Conservation (phyloP, 2,113 vertebrate genomes). For the Ptychochromis oligacanthus region DNA sequence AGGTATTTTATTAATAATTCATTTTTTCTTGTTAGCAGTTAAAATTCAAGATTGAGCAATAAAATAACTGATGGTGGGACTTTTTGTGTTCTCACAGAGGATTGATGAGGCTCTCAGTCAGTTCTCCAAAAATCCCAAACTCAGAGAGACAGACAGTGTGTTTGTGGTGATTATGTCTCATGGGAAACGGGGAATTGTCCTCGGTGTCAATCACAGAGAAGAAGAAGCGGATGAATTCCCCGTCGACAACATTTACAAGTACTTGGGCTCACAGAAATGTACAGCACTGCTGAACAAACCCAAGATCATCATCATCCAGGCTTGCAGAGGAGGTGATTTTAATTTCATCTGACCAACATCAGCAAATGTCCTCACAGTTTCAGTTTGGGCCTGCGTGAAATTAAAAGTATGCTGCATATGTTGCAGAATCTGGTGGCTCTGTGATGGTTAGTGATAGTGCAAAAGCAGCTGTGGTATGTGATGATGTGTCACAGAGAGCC, state of each 20-base stretch:
- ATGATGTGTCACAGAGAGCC: background rate
- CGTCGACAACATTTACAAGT: constrained; percentile 75
- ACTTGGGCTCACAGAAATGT: constrained; percentile 79
- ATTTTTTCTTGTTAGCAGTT: background rate
- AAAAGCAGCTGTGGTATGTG: background rate
- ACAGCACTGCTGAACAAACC: constrained; percentile 82
- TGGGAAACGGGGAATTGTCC: constrained; percentile 75
- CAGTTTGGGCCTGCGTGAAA: background rate
- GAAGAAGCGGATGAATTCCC: constrained; percentile 71
- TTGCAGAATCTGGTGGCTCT: constrained; percentile 56
- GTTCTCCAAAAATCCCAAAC: constrained; percentile 78
- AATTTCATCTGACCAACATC: background rate
- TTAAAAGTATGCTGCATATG: background rate
- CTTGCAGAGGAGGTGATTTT: constrained; percentile 85
- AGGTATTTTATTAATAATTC: constrained; percentile 66
- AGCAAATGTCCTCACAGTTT: background rate
- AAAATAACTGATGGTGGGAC: background rate
- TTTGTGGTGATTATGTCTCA: constrained; percentile 91
- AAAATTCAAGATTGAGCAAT: background rate
- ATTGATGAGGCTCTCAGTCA: constrained; percentile 70
- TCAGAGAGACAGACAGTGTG: constrained; percentile 84
- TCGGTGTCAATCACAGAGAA: constrained; percentile 64
- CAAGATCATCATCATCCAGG: constrained; percentile 89
- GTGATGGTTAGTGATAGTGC: constrained; percentile 30
- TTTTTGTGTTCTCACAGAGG: constrained; percentile 64